A percentile compares a stretch with the other conserved stretches of the same genome.
Evolutionary conservation across 2,797 vertebrate genomes (phyloP).

Genomic region (Dermochelys coriacea): DNA sequence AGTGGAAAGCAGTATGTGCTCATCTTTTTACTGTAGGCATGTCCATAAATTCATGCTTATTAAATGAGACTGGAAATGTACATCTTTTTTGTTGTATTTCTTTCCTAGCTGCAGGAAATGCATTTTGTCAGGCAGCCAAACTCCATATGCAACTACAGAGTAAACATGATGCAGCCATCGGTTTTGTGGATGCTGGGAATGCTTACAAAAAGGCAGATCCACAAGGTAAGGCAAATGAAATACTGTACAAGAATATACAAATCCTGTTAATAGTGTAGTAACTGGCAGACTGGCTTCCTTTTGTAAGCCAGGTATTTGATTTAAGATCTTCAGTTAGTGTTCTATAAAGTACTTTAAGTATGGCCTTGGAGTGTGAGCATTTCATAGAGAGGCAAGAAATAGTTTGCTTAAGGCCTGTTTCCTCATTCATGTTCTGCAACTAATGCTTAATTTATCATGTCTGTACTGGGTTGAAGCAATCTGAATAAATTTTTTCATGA

Average conservation of each 20-base stretch:
- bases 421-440: neutral
- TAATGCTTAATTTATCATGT: neutral
- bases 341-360: rapidly evolving
- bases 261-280: neutral
- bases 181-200: conserved; percentile 97
- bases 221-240: conserved; percentile 85
- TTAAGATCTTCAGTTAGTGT: rapidly evolving
- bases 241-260: rapidly evolving
- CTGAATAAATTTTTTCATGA: neutral
- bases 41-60: neutral
- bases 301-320: rapidly evolving
- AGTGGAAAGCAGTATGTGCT: neutral
- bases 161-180: conserved; percentile 96
- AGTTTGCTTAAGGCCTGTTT: neutral
- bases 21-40: neutral
- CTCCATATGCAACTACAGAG: conserved; percentile 98
- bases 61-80: neutral
- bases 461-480: neutral
- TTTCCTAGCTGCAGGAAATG: conserved; percentile 91
- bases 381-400: neutral
- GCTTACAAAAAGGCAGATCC: conserved; percentile 98
- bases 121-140: conserved; percentile 96
- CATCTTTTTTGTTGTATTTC: neutral
- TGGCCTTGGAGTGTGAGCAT: neutral
- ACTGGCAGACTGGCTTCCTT: rapidly evolving